phyloP scores from a whole-genome alignment of 1,140 invertebrate genomes.

The Mya arenaria region DNA sequence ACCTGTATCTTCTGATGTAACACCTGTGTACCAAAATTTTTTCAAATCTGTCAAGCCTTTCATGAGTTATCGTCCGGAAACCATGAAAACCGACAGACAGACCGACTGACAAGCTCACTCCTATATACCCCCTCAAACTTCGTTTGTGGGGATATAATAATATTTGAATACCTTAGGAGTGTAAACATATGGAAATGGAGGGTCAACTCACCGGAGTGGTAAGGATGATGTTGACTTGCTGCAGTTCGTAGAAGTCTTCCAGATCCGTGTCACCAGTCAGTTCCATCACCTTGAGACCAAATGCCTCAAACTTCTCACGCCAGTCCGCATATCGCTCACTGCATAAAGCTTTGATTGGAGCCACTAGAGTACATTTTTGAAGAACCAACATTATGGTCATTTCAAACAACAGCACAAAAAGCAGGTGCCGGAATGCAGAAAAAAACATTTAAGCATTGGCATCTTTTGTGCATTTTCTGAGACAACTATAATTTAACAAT shows the following conservation, averaged over 20 bases:
- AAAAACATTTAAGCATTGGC: too few species aligned
- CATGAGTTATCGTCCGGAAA: background rate
- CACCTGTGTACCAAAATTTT: background rate
- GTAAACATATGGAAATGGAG: too few species aligned
- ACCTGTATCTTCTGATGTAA: background rate
- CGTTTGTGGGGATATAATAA: too few species aligned
- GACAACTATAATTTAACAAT: too few species aligned
- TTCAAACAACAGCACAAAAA: constrained; percentile 37
- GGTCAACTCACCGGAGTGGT: constrained; percentile 87
- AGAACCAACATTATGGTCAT: too few species aligned
- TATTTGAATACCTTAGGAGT: too few species aligned
- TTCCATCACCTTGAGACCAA: constrained; percentile 86
- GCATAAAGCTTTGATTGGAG: constrained; percentile 91
- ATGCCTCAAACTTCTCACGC: constrained; percentile 86
- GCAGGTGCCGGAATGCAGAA: too few species aligned
- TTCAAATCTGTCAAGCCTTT: background rate
- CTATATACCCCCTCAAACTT: too few species aligned
- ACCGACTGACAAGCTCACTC: background rate
- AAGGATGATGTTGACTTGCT: constrained; percentile 85
- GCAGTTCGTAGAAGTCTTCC: constrained; percentile 83
- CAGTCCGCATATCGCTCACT: constrained; percentile 88
- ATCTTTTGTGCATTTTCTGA: too few species aligned
- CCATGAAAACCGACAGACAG: background rate
- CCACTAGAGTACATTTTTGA: too few species aligned
- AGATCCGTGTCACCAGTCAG: constrained; percentile 89